phyloP scores from a whole-genome alignment of 35 echinoderm and acorn worm genomes.

The Lytechinus variegatus region DNA sequence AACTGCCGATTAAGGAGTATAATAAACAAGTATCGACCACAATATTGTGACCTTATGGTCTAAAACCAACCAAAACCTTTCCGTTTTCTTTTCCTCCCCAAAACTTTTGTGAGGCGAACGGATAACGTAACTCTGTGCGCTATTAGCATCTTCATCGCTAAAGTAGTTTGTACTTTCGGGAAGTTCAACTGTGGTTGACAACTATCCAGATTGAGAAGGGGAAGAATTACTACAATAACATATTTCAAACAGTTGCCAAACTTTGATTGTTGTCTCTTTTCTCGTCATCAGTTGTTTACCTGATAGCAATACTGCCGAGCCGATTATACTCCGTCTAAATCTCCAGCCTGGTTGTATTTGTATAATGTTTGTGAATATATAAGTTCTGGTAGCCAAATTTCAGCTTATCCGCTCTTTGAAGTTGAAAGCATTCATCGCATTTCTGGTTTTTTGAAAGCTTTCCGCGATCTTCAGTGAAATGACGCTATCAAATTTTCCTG shows the following conservation, averaged over 20 bases:
- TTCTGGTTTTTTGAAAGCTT: neutral
- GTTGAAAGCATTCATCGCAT: neutral
- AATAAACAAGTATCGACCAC: neutral
- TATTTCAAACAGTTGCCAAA: constrained; percentile 13
- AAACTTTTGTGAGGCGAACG: neutral
- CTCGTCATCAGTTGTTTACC: constrained; percentile 1
- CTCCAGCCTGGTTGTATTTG: neutral
- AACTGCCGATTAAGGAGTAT: neutral
- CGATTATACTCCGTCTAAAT: neutral
- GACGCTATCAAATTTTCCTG: neutral
- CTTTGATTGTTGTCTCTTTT: neutral
- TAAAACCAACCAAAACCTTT: neutral
- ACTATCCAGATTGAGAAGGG: constrained; percentile 10
- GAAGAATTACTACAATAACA: neutral
- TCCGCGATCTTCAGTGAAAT: neutral
- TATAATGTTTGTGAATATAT: too few species aligned
- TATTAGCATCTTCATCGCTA: neutral
- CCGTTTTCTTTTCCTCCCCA: neutral
- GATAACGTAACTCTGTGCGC: neutral
- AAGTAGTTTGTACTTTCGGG: neutral
- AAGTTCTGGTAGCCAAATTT: neutral
- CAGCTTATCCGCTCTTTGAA: neutral
- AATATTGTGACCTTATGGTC: neutral
- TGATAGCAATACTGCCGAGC: neutral
- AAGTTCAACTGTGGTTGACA: neutral